Evolutionary conservation across 2,797 vertebrate genomes (phyloP), one percentile per base, ranked within the genome.

Genomic region (Sebastes iracundus): DNA sequence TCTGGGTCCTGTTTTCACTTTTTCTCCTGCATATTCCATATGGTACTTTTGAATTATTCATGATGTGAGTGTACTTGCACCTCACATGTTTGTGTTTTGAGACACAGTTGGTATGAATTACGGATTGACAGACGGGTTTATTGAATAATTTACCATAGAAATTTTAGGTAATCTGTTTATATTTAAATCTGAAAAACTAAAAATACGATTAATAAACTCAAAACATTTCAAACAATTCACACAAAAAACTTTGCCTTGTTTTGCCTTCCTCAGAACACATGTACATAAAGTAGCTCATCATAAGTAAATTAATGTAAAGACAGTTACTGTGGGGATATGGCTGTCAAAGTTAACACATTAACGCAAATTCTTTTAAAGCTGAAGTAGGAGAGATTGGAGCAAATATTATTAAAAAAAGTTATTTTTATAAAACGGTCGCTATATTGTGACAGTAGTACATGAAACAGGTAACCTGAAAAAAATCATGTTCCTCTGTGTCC

Each of bases 31-130:
- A 79, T 72, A 72, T 78, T 71, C 32, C 67, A 59, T 60, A 71
- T 81, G 72, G 62, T 68, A 28, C 68, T 61, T 81, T 33, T 86
- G 13, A 82, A 85, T 88, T 74, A 89, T 89, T 82, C 62, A 85
- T 72, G 60, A 65, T 22, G 33, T 9, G 11, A 14, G 6, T 53
- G 20, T 61, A 71, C 32, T 52, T 46, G 46, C 5, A 35, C 28
- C 27, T 81, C 35, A n/a, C 2, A 35, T 73, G 60, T 63, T 80
- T 72, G 16, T 55, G 32, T 46, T 66, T 52, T 78, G 93, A 94
- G 81, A 53, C 91, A 85, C 86, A 61, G 18, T 67, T 42, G 16
- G 42, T 18, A 60, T 77, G 28, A 79, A 38, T 68, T 73, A 82
- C 83, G 61, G 28, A 59, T 42, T 22, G 10, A 78, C 1, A n/a